Percentiles rank a stretch among this genome's conserved stretches.
These are phyloP conservation scores for Acanthiza pusilla DNA, from an alignment of 2,797 vertebrate species.

Conservation along the genomic window DNA sequence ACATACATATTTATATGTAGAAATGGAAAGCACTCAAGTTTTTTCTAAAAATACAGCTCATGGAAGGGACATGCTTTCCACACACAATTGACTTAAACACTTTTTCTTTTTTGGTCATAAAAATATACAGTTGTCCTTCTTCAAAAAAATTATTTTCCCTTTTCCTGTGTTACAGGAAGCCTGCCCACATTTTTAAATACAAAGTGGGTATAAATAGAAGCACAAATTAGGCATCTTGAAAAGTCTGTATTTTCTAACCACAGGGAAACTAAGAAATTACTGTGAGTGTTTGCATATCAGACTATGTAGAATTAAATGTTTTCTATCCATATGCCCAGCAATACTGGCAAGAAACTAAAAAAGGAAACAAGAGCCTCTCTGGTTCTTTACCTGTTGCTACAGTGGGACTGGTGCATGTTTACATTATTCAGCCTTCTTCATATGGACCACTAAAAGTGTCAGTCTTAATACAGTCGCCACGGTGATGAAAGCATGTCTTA, in stretches of 20 bases:
- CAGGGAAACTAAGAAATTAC: conserved; percentile 59
- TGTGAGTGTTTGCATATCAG: neutral
- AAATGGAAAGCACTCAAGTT: conserved; percentile 50
- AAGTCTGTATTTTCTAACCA: conserved; percentile 69
- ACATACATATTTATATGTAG: neutral
- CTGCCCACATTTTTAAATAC: conserved; percentile 70
- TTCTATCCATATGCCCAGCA: neutral
- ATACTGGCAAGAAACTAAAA: neutral
- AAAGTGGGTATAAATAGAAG: conserved; percentile 74
- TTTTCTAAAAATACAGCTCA: conserved; percentile 56
- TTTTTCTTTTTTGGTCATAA: conserved; percentile 31
- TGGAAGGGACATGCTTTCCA: conserved; percentile 45
- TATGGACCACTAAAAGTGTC: neutral
- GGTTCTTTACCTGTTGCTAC: conserved; percentile 4
- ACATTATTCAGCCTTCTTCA: neutral
- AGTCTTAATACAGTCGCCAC: neutral
- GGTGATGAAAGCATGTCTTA: neutral
- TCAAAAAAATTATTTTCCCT: conserved; percentile 47
- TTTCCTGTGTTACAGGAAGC: conserved; percentile 71
- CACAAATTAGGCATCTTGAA: conserved; percentile 69
- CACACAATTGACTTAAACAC: conserved; percentile 40
- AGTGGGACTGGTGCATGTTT: neutral
- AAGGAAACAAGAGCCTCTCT: neutral
- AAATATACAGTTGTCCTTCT: conserved; percentile 64
- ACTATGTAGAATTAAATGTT: neutral